Conservation (phyloP, 2,888 invertebrate genomes). For the Drosophila kokeensis region DNA sequence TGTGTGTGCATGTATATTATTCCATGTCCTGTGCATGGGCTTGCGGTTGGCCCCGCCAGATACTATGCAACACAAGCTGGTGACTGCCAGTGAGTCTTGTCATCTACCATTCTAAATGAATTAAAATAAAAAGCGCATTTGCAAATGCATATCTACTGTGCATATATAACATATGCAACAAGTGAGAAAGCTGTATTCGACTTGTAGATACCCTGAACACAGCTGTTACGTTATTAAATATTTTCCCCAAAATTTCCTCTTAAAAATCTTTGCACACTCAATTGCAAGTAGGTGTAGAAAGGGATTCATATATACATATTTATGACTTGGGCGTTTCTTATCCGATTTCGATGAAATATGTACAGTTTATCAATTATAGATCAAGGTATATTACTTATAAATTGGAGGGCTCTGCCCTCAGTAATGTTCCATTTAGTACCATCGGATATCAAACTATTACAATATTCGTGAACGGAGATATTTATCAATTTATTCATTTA, state of each 20-base stretch:
- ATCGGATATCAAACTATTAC: neutral
- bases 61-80: neutral
- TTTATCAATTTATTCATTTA: neutral
- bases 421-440: neutral
- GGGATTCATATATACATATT: neutral
- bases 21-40: neutral
- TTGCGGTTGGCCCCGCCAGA: neutral
- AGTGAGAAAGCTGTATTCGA: neutral
- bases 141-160: neutral
- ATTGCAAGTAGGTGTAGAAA: neutral
- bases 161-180: neutral
- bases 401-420: neutral
- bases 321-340: neutral
- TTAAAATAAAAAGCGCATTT: constrained; percentile 1
- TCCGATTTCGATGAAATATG: neutral
- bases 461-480: neutral
- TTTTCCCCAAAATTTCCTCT: neutral
- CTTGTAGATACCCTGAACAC: neutral
- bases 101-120: neutral
- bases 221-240: neutral
- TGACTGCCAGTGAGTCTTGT: neutral
- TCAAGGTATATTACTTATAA: neutral
- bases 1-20: neutral
- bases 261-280: neutral
- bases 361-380: neutral